Base-by-base conservation (phyloP, 2,888 invertebrate genomes). In the Idaea straminata region DNA sequence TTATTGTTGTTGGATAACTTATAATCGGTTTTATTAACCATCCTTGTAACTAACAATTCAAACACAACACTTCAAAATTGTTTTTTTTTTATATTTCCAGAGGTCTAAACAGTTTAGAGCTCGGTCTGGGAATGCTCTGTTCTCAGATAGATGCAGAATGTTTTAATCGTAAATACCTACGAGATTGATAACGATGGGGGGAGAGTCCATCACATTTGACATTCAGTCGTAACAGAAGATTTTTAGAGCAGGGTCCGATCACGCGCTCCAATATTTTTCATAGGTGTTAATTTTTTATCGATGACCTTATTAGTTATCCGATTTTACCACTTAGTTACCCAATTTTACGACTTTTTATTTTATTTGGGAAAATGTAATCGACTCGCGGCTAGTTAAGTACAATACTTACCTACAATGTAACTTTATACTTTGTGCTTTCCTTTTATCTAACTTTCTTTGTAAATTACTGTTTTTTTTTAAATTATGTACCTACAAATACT, bases 1-100 rank as follows among this genome's bases (percentile, higher is more conserved):
- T 71, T 73, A 62, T 64, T 67, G 16, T 70, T 72, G 59, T 69
- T 70, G 66, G 71, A 73, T 35, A 74, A 71, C 70, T 72, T 69
- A 69, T 67, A 69, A 16, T 72, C 69, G 5, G 58, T 62, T 70
- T 70, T 72, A 65, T 64, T 68, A 47, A 71, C 68, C 72, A 74
- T 71, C 47, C 13, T 47, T 25, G 62, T 7, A 5, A 5, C 57
- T 66, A 35, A 59, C 35, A 60, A 35, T 59, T 34, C n/a, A 59
- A 16, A 3, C 6, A 16, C 15, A 15, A 15, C 10, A 47, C 3
- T 47, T 47, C 6, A 34, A 34, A 59, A 67, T 35, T 15, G 15
- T 57, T 13, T 57, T 16, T 59, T 62, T 47, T 13, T 4, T 34
- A n/a, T 16, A 62, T 36, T 57, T 13, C 16, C 35, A 65, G 64